Percentiles rank a stretch among this genome's conserved stretches.
These are phyloP conservation scores for Mesorhabditis sp. DNA, from an alignment of 2,888 invertebrate genomes.

Conservation along the genomic window DNA sequence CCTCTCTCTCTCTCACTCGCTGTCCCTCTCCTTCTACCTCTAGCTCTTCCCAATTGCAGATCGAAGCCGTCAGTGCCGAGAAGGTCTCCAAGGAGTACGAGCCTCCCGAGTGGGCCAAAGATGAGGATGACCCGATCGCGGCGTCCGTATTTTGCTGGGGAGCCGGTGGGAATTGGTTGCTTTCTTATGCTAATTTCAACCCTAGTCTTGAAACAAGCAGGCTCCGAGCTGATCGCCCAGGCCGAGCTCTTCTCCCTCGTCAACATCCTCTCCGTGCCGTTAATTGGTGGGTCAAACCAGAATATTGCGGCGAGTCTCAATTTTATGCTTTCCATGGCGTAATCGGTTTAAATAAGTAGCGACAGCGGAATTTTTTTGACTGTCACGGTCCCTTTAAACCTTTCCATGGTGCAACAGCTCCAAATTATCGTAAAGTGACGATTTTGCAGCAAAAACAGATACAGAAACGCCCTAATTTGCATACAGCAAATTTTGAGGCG, in stretches of 20 bases:
- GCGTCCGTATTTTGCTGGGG: conserved; percentile 43
- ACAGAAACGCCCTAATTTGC: too few species aligned
- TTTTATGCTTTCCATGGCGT: neutral
- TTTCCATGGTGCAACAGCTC: neutral
- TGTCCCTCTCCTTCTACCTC: too few species aligned
- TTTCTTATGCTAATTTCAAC: neutral
- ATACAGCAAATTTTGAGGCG: too few species aligned
- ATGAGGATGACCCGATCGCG: conserved; percentile 31
- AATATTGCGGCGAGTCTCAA: too few species aligned
- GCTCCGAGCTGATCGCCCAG: conserved; percentile 41
- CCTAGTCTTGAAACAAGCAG: conserved; percentile 35
- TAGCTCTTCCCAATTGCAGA: conserved; percentile 16
- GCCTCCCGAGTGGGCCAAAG: conserved; percentile 41
- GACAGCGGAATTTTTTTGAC: too few species aligned
- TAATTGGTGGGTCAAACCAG: conserved; percentile 20
- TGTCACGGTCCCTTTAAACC: neutral
- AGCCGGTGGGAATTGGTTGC: conserved; percentile 16
- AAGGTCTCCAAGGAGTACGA: conserved; percentile 23
- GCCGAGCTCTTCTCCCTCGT: conserved; percentile 52
- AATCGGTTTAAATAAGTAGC: neutral
- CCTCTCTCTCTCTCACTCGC: too few species aligned
- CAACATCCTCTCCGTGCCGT: conserved; percentile 50
- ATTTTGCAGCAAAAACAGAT: too few species aligned
- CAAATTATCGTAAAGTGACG: neutral
- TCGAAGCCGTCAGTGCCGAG: conserved; percentile 25